Percentiles rank a stretch among this genome's conserved stretches.
Evolutionary conservation across 2,113 vertebrate genomes (phyloP).

Genomic region (Geococcyx californianus): DNA sequence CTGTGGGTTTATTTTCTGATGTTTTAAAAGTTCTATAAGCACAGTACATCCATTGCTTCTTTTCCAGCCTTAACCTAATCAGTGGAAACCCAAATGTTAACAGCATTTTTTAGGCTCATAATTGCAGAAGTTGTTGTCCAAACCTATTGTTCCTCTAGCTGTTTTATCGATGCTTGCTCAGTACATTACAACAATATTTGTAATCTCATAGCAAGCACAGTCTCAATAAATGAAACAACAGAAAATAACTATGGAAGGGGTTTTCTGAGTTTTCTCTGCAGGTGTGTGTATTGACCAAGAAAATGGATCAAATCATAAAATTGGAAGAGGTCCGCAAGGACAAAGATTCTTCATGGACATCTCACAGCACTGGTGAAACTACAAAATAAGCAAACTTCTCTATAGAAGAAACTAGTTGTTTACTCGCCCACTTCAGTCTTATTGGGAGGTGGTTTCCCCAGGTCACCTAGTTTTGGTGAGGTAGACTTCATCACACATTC

Average conservation of each 20-base stretch:
- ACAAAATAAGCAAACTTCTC: neutral
- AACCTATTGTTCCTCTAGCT: neutral
- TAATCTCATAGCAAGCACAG: neutral
- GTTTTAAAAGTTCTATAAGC: neutral
- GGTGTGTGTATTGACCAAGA: neutral
- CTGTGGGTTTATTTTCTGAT: neutral
- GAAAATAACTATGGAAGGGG: neutral
- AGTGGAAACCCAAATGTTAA: neutral
- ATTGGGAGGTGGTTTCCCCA: neutral
- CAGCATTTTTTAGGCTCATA: accelerated
- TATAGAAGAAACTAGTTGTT: neutral
- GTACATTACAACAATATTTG: neutral
- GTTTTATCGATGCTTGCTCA: neutral
- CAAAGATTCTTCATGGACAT: neutral
- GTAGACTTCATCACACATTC: neutral
- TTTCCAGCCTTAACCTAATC: neutral
- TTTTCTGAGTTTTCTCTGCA: neutral
- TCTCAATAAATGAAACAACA: neutral
- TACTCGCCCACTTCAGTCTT: neutral
- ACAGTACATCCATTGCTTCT: neutral
- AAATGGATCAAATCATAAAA: neutral
- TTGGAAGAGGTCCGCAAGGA: neutral
- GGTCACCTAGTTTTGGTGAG: neutral
- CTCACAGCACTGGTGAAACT: neutral
- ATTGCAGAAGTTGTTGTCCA: neutral